Evolutionary conservation across 2,113 vertebrate genomes (phyloP), one percentile per base, ranked within the genome.

Genomic region (Cyanistes caeruleus): DNA sequence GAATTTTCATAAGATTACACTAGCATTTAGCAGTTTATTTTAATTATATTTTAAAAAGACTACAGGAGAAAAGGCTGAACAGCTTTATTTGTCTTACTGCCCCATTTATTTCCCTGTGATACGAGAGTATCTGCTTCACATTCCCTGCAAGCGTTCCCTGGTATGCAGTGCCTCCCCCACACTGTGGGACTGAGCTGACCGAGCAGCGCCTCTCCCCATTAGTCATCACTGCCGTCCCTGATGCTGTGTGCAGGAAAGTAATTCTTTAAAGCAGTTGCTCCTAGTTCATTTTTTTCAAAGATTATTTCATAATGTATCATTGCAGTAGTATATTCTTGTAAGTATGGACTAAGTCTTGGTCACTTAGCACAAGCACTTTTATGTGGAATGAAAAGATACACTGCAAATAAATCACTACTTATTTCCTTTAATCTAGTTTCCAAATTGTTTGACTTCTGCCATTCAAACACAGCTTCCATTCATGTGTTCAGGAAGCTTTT

Each of bases 381-480:
- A 35, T 64, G 28, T 60, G 41, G 46, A 82, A 46, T 67, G 64
- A 69, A 55, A 84, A 76, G 55, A 80, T 53, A 44, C 18, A 3
- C 35, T 46, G 46, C 65, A 55, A 91, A 87, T 80, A 83, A 85
- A 73, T 85, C 74, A 15, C 70, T 82, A 5, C 39, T 82, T 88
- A 53, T 19, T 94, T 89, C 41, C 53, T 89, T 91, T 89, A 87
- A 84, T 82, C 41, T 60, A 18, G 30, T 82, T 91, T 79, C 46
- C 62, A 80, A 90, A 43, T 72, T 65, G 51, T 90, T 79, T 88
- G 15, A 76, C 72, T 83, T 96, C 48, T 79, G 33, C 67, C 43
- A 22, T 88, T 88, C 70, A 90, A 92, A 69, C 88, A 58, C 43
- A 77, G 59, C 83, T 85, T 92, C 79, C 23, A 68, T 95, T 95